Evolutionary conservation across 1,140 invertebrate genomes (phyloP).

Genomic region (Danaus melanippus): DNA sequence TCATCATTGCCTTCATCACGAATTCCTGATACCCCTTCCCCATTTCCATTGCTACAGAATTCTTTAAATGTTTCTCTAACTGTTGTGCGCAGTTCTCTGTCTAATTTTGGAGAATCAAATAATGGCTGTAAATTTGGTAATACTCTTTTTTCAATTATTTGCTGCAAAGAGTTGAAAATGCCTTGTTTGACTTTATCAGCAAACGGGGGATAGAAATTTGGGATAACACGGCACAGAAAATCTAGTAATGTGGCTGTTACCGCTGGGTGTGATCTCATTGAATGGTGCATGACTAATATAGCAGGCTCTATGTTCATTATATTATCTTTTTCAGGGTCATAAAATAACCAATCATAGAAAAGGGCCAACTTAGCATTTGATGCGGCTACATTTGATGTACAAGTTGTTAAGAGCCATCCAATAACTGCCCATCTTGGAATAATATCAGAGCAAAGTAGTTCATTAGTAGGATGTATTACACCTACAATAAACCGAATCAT

Average conservation of each 20-base stretch:
- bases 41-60: slow-evolving; percentile 81
- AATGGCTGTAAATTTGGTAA: slow-evolving; percentile 90
- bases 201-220: slow-evolving; percentile 91
- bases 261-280: slow-evolving; percentile 94
- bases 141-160: slow-evolving; percentile 96
- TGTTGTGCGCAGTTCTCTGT: slow-evolving; percentile 88
- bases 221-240: slow-evolving; percentile 96
- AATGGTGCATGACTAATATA: slow-evolving; percentile 98
- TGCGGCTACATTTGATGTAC: slow-evolving; percentile 93
- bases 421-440: slow-evolving; percentile 99
- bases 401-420: slow-evolving; percentile 97
- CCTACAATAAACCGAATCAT: slow-evolving; percentile 98
- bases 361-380: slow-evolving; percentile 96
- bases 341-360: slow-evolving; percentile 99
- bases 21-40: slow-evolving; percentile 57
- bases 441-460: slow-evolving; percentile 97
- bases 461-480: slow-evolving; percentile 98
- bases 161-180: slow-evolving; percentile 91
- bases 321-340: slow-evolving; percentile 95
- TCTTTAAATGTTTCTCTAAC: slow-evolving; percentile 93
- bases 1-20: slow-evolving; percentile 73
- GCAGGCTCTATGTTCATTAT: slow-evolving; percentile 99
- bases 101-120: slow-evolving; percentile 94
- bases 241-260: slow-evolving; percentile 95
- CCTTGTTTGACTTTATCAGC: slow-evolving; percentile 90